Percentiles rank a stretch among this genome's conserved stretches.
phyloP scores from a whole-genome alignment of 2,797 vertebrate genomes.

The Chaunax sp. region DNA sequence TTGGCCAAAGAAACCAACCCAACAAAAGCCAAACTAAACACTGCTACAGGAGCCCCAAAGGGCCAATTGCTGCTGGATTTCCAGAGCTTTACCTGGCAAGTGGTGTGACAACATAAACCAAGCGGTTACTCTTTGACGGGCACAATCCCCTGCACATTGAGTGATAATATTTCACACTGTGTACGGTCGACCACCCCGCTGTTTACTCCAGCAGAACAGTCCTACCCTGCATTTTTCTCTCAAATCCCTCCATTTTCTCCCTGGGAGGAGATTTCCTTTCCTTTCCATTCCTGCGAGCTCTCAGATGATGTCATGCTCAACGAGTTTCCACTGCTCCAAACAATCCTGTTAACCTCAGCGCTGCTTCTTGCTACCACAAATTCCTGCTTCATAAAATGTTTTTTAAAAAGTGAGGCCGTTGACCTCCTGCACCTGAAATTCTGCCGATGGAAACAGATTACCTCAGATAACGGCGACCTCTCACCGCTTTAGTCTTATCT shows the following conservation, averaged over 20 bases:
- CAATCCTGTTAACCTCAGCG: constrained; percentile 72
- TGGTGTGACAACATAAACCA: constrained; percentile 76
- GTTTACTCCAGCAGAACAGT: constrained; percentile 72
- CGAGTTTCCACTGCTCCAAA: constrained; percentile 77
- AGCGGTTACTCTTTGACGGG: constrained; percentile 71
- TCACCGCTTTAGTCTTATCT: constrained; percentile 38
- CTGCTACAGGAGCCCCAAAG: constrained; percentile 44
- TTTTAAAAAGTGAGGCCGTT: neutral
- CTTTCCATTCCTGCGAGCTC: constrained; percentile 77
- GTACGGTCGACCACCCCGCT: constrained; percentile 64
- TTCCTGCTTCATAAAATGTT: constrained; percentile 44
- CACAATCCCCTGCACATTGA: constrained; percentile 70
- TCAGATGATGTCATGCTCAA: constrained; percentile 79
- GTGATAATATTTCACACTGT: constrained; percentile 78
- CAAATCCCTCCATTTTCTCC: constrained; percentile 74
- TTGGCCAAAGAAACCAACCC: constrained; percentile 25
- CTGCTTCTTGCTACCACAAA: constrained; percentile 63
- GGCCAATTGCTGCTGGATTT: constrained; percentile 67
- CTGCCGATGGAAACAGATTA: constrained; percentile 28
- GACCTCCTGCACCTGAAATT: constrained; percentile 60
- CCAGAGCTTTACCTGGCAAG: constrained; percentile 75
- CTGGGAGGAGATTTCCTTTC: constrained; percentile 80
- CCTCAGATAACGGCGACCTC: constrained; percentile 49
- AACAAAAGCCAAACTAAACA: constrained; percentile 62
- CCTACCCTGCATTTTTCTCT: constrained; percentile 64